phyloP scores from a whole-genome alignment of 2,888 invertebrate species.

The Hyalella azteca region DNA sequence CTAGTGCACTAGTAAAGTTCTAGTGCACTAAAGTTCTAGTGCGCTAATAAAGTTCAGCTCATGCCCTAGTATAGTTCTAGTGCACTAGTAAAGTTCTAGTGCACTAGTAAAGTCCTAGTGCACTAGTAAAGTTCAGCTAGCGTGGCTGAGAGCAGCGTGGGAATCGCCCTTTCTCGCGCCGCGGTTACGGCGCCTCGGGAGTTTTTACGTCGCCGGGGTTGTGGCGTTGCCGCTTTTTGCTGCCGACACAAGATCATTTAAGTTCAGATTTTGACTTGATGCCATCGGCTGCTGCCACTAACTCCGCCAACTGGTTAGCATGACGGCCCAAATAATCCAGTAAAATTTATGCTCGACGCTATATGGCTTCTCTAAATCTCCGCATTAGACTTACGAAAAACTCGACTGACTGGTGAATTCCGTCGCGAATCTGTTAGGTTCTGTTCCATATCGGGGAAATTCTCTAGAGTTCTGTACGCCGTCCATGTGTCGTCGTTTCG shows the following conservation, averaged over 20 bases:
- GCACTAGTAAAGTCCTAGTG: not conserved
- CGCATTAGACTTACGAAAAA: too few relatives aligned
- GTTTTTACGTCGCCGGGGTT: not conserved
- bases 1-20: not conserved
- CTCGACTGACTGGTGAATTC: too few relatives aligned
- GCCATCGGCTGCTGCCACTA: conserved; percentile 1
- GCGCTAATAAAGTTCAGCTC: too few relatives aligned
- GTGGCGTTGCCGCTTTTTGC: conserved; percentile 16
- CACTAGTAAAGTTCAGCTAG: too few relatives aligned
- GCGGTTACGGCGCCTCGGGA: not conserved
- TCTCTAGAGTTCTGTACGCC: too few relatives aligned
- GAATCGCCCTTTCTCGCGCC: conserved; percentile 1
- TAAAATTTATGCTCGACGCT: too few relatives aligned
- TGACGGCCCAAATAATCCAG: too few relatives aligned
- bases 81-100: not conserved
- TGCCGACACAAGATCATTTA: conserved; percentile 11
- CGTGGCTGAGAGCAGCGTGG: not conserved
- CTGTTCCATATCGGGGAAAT: too few relatives aligned
- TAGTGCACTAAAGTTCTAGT: not conserved
- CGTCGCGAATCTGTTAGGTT: too few relatives aligned
- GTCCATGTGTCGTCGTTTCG: too few relatives aligned
- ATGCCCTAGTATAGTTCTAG: too few relatives aligned
- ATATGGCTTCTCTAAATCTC: too few relatives aligned
- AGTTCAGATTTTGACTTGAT: conserved; percentile 27
- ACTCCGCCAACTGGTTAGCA: not conserved